These are phyloP conservation scores for Aulostomus chinensis DNA, from an alignment of 2,797 vertebrate genomes.

Conservation along the genomic window DNA sequence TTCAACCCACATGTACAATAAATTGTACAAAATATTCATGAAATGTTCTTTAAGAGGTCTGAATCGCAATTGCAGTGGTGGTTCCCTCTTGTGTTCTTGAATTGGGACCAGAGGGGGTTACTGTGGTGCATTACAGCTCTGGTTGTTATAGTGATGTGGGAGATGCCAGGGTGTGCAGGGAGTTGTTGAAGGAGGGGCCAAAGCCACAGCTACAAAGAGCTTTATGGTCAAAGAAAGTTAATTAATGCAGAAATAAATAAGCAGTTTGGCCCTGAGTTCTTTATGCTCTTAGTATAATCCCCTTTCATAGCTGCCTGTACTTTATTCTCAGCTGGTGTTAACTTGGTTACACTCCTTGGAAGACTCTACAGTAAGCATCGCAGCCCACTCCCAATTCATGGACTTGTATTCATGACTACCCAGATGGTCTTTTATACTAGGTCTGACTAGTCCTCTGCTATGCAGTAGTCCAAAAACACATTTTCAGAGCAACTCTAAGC, in stretches of 20 bases:
- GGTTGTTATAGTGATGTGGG: constrained; percentile 84
- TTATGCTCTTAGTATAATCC: constrained; percentile 48
- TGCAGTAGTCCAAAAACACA: too few species aligned
- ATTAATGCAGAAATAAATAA: constrained; percentile 78
- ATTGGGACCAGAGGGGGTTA: constrained; percentile 52
- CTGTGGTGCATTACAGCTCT: constrained; percentile 69
- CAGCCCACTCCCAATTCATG: constrained; percentile 4
- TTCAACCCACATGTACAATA: too few species aligned
- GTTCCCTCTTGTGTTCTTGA: constrained; percentile 26
- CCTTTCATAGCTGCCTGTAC: constrained; percentile 18
- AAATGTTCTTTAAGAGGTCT: too few species aligned
- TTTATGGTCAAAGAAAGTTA: constrained; percentile 65
- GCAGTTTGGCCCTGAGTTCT: constrained; percentile 46
- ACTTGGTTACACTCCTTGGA: neutral
- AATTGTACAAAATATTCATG: too few species aligned
- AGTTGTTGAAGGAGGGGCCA: constrained; percentile 57
- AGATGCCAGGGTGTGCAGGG: constrained; percentile 71
- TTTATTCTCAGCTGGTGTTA: constrained; percentile 1
- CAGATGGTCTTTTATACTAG: neutral
- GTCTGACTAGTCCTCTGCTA: too few species aligned
- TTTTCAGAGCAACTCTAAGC: too few species aligned
- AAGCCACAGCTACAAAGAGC: constrained; percentile 60
- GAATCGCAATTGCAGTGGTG: constrained; percentile 20
- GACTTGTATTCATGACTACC: neutral
- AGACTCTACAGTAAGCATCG: constrained; percentile 1